Base-by-base conservation (phyloP, 2,113 vertebrate genomes). In the Istiophorus platypterus region DNA sequence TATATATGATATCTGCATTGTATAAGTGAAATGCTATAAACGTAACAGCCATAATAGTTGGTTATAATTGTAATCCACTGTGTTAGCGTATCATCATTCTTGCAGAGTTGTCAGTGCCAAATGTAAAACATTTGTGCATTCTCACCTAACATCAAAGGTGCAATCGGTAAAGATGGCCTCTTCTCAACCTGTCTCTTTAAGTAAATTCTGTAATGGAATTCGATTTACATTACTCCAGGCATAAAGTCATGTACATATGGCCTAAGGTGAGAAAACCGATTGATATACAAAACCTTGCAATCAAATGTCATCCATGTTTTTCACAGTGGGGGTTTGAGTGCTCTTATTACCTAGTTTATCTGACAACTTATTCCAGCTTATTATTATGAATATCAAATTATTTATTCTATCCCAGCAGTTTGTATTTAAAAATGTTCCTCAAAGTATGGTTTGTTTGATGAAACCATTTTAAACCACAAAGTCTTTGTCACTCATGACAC, bases 141-240 rank as follows among this genome's bases (percentile, higher is more conserved):
- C 34, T 52, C 77, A 83, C 51, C 68, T 27, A 41, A 56, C 4
- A 2, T 41, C 57, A 71, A 71, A 88, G 71, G 84, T 82, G 78
- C 67, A 74, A 54, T 59, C 41, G 5, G 69, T 77, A 61, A 76
- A 76, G 18, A 39, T 45, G 31, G 71, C 49, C 3, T 52, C 49
- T 52, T 20, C 79, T 69, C 6, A 13, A 52, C 12, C 24, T 29
- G 24, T 51, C 26, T 49, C n/a, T n/a, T n/a, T n/a, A 14, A 22
- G 20, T 9, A 47, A 47, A 47, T 13, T 47, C 15, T 22, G 20
- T 10, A n/a, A 11, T 8, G 49, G 15, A 72, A 22, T 12, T 71
- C n/a, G 1, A 24, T 26, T 17, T 54, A 54, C 13, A 70, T 37
- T 20, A 47, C 69, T 57, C 58, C 22, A 6, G 62, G 61, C 66